These are phyloP conservation scores for Drosophila quinaria DNA, from an alignment of 2,888 invertebrate species.

Conservation along the genomic window DNA sequence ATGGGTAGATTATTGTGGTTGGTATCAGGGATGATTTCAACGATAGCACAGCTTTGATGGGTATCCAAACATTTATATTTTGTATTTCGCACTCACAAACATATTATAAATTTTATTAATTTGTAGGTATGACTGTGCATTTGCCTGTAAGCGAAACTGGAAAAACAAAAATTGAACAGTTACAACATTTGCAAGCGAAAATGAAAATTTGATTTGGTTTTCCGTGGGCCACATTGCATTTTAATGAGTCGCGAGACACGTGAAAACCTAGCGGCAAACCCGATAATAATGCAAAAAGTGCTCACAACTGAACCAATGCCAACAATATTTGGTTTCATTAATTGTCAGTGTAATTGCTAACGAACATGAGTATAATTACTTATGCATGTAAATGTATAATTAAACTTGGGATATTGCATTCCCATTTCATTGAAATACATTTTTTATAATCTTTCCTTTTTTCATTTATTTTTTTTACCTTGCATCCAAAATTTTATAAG, in stretches of 20 bases:
- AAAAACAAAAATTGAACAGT: slow-evolving; percentile 18
- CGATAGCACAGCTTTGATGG: neutral
- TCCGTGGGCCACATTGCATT: slow-evolving; percentile 29
- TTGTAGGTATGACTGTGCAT: slow-evolving; percentile 18
- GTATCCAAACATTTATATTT: slow-evolving; percentile 7
- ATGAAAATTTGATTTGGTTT: slow-evolving; percentile 38
- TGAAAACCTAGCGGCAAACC: slow-evolving; percentile 49
- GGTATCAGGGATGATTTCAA: neutral
- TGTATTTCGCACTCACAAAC: neutral
- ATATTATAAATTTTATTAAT: slow-evolving; percentile 43
- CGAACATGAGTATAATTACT: slow-evolving; percentile 10
- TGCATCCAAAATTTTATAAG: too few species aligned
- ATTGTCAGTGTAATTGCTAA: slow-evolving; percentile 31
- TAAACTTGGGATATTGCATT: slow-evolving; percentile 1
- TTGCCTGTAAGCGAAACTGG: slow-evolving; percentile 26
- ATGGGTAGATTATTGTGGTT: neutral
- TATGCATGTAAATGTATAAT: slow-evolving; percentile 7
- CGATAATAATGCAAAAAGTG: slow-evolving; percentile 50
- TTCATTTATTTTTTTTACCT: too few species aligned
- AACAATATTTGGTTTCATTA: slow-evolving; percentile 44
- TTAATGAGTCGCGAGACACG: slow-evolving; percentile 47
- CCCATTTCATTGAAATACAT: neutral
- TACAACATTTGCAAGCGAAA: slow-evolving; percentile 11
- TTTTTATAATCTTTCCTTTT: neutral
- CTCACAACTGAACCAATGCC: slow-evolving; percentile 26